phyloP scores from a whole-genome alignment of 1,140 invertebrate genomes.

The Brachystomella parvula region DNA sequence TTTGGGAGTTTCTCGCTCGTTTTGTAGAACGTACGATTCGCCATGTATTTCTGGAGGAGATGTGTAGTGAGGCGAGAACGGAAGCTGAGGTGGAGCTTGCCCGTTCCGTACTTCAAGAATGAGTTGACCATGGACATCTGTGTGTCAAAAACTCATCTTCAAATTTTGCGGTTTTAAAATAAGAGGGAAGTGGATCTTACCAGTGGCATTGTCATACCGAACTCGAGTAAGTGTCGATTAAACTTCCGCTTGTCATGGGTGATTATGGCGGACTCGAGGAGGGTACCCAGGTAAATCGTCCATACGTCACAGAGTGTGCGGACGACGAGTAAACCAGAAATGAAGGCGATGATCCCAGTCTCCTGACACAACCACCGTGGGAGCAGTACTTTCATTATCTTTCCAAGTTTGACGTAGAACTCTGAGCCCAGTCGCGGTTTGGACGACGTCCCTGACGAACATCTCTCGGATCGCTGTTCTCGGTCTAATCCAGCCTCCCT shows the following conservation, averaged over 20 bases:
- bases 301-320: slow-evolving; percentile 92
- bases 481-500: too few relatives aligned
- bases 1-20: slow-evolving; percentile 62
- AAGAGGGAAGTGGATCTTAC: slow-evolving; percentile 36
- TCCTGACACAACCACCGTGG: slow-evolving; percentile 67
- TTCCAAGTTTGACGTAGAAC: slow-evolving; percentile 29
- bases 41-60: slow-evolving; percentile 84
- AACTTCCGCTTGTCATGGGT: slow-evolving; percentile 16
- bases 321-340: slow-evolving; percentile 71
- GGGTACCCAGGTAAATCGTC: slow-evolving; percentile 89
- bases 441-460: not conserved
- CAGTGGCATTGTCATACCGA: slow-evolving; percentile 40
- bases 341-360: slow-evolving; percentile 62
- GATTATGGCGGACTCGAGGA: slow-evolving; percentile 58
- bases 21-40: slow-evolving; percentile 94
- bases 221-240: slow-evolving; percentile 29
- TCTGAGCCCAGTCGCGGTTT: too few relatives aligned
- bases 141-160: slow-evolving; percentile 39
- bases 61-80: slow-evolving; percentile 78
- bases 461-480: too few relatives aligned
- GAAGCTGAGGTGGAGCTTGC: slow-evolving; percentile 83
- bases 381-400: slow-evolving; percentile 72
- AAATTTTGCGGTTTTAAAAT: slow-evolving; percentile 36
- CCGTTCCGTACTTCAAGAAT: slow-evolving; percentile 84
- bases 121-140: slow-evolving; percentile 86